Conservation (phyloP, 2,888 invertebrate genomes). For the Mactromeris polynyma region DNA sequence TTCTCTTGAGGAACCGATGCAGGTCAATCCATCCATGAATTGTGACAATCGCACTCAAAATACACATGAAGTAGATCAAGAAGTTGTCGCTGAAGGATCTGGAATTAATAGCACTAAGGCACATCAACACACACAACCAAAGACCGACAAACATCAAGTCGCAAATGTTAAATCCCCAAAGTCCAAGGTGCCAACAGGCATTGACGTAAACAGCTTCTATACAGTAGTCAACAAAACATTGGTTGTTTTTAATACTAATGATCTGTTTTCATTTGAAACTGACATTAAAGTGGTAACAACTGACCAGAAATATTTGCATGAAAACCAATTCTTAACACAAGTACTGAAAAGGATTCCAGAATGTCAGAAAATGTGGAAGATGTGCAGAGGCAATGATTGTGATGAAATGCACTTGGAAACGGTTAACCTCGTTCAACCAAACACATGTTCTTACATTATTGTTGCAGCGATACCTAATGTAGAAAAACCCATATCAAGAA, state of each 20-base stretch:
- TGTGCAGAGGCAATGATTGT: not conserved
- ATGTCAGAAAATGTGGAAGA: not conserved
- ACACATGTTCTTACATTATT: not conserved
- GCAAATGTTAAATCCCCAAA: not conserved
- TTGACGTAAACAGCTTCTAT: not conserved
- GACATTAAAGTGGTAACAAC: not conserved
- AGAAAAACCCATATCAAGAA: not conserved
- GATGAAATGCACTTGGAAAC: not conserved
- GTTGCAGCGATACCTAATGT: not conserved
- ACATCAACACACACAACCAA: too few species aligned
- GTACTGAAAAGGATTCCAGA: not conserved
- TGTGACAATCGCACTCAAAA: not conserved
- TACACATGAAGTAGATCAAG: too few species aligned
- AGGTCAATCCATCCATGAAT: not conserved
- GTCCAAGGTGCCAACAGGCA: not conserved
- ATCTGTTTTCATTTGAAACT: conserved; percentile 7
- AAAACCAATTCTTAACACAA: not conserved
- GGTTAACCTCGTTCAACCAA: not conserved
- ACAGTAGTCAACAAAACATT: not conserved
- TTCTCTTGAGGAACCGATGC: not conserved
- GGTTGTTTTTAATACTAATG: not conserved
- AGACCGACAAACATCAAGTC: too few species aligned
- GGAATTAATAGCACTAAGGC: not conserved
- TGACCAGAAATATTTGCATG: not conserved
- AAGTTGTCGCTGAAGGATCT: not conserved